Base-by-base conservation (phyloP, 2,797 vertebrate genomes). In the Onychomys torridus region DNA sequence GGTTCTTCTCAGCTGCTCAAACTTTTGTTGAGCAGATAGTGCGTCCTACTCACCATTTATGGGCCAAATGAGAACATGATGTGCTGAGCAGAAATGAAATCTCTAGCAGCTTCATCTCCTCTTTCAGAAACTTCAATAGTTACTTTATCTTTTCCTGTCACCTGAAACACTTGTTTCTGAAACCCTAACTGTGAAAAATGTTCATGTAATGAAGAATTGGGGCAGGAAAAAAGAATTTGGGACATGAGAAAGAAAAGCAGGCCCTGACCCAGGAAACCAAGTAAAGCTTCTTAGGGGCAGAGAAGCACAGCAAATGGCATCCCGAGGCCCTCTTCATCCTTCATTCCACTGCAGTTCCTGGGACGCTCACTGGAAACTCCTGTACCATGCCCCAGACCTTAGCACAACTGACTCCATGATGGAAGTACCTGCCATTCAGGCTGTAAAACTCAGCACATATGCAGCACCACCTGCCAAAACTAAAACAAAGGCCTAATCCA, bases 91-190 rank as follows among this genome's bases (percentile, higher is more conserved):
- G 46, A 40, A 43, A 69, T 63, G 43, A 76, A 89, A 49, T 57
- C 23, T 12, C 5, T 73, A 13, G 73, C 57, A 94, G 79, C 27
- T 89, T 94, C 71, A 34, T 67, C 89, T 96, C 57, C 40, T 92
- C 85, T 85, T 52, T 61, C 34, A 34, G 19, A 40, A n/a, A 89
- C 43, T 57, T 95, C 63, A 71, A 57, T 7, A 81, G 27, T 37
- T 73, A 9, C 86, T 76, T 91, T 89, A 78, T 34, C 19, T 86
- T 84, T 81, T 90, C 71, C 34, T 32, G 34, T 34, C 67, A n/a
- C 32, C 82, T n/a, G 29, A 63, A 85, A 34, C 40, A 43, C 46
- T 34, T 84, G 40, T 23, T 65, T 84, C 40, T 37, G 75, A 79
- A 94, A 78, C 21, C 34, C 59, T 95, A 25, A 14, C 78, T 82